Evolutionary conservation across 2,888 invertebrate species (phyloP).

Genomic region (Flexamia atlantica): DNA sequence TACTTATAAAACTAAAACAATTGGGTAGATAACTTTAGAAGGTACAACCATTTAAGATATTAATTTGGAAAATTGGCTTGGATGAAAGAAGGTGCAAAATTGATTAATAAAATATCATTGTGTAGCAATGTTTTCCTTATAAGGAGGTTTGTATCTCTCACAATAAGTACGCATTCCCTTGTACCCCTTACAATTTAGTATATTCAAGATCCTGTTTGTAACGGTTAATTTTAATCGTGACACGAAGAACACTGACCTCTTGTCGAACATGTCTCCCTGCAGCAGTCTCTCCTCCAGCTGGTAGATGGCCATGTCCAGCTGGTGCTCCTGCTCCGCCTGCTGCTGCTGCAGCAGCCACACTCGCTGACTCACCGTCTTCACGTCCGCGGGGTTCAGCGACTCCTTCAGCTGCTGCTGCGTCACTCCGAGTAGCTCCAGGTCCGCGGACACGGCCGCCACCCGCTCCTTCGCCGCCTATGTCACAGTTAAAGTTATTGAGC

Average conservation of each 20-base stretch:
- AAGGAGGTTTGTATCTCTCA: too few relatives aligned
- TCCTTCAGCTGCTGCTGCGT: conserved; percentile 91
- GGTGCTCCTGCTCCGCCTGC: conserved; percentile 88
- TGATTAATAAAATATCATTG: too few relatives aligned
- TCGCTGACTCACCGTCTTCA: conserved; percentile 87
- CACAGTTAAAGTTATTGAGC: not conserved
- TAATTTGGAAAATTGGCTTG: too few relatives aligned
- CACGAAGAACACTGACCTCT: conserved; percentile 67
- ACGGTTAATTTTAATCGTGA: too few relatives aligned
- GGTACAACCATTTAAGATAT: too few relatives aligned
- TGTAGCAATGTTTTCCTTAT: too few relatives aligned
- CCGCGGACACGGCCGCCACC: conserved; percentile 64
- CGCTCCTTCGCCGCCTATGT: conserved; percentile 66
- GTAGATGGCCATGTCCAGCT: conserved; percentile 84
- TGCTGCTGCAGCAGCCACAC: conserved; percentile 89
- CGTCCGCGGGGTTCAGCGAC: conserved; percentile 89
- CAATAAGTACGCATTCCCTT: too few relatives aligned
- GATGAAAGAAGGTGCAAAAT: too few relatives aligned
- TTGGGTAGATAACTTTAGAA: too few relatives aligned
- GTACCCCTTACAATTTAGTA: too few relatives aligned
- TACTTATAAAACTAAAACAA: too few relatives aligned
- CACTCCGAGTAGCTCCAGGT: conserved; percentile 83
- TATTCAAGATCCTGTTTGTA: too few relatives aligned
- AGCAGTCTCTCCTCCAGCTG: conserved; percentile 86
- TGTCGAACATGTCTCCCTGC: conserved; percentile 83